Evolutionary conservation across 2,888 invertebrate genomes (phyloP), one percentile per base, ranked within the genome.

Genomic region (Ectemnius continuus): DNA sequence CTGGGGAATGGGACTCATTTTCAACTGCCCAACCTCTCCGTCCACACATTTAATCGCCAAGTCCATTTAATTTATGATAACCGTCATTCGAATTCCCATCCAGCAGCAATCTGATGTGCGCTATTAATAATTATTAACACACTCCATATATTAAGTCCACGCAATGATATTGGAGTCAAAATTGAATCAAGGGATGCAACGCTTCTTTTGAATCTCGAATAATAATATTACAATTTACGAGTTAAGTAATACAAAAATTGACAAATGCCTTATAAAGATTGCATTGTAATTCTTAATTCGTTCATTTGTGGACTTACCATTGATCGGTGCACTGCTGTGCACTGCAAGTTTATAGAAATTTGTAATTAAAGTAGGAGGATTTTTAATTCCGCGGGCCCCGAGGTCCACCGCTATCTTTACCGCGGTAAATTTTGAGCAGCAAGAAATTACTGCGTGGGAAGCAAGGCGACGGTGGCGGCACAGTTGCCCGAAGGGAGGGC

Each of bases 341-440:
- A 47, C 2, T 47, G 2, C 47, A n/a, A 47, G 47, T 47, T 47
- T 47, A 47, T n/a, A 47, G 0, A 36, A 64, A 36, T 8, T 26
- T 18, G 26, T n/a, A 48, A 45, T 26, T 52, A 64, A 65, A 58
- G 36, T 2, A n/a, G 14, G 20, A 18, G 45, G 45, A 56, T 45
- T 60, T 62, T 62, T 59, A 66, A 72, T 65, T 65, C 61, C 6
- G 20, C 60, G 5, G 14, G 0, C 23, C 28, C 23, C 28, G 36
- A 36, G 52, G 56, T 67, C 45, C 58, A 14, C 1, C 20, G n/a
- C 47, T 8, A 45, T 13, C 45, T 26, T 47, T 57, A 36, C 4
- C 18, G 2, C 60, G 62, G 66, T 77, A 77, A 75, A 77, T 75
- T 66, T 63, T 67, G 76, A 71, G 72, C 75, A 61, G 76, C 65